phyloP scores from a whole-genome alignment of 2,797 vertebrate genomes.

The Philypnodon macrostomus region DNA sequence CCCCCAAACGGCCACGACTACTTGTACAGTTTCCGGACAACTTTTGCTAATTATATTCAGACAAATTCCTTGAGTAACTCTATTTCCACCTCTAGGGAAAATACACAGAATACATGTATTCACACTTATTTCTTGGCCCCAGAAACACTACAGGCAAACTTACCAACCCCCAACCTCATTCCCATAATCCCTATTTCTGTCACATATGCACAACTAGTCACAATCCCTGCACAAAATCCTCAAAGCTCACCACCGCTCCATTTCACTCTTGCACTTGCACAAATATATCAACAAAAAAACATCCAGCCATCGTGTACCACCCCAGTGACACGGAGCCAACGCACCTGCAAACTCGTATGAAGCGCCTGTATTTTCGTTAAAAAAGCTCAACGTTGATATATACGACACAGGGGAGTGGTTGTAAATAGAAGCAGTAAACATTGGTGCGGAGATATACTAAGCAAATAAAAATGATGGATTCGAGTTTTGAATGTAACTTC shows the following conservation, averaged over 20 bases:
- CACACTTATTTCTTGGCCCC: background rate
- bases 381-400: conserved; percentile 39
- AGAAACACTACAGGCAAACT: background rate
- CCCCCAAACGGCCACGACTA: too few relatives aligned
- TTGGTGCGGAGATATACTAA: conserved; percentile 33
- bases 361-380: conserved; percentile 36
- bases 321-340: conserved; percentile 19
- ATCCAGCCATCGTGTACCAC: conserved; percentile 4
- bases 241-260: conserved; percentile 14
- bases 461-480: conserved; percentile 59
- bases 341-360: conserved; percentile 34
- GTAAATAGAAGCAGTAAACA: conserved; percentile 40
- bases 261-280: background rate
- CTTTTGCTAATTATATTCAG: too few relatives aligned
- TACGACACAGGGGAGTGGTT: conserved; percentile 14
- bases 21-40: too few relatives aligned
- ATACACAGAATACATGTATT: too few relatives aligned
- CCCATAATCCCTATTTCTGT: conserved; percentile 38
- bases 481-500: conserved; percentile 46
- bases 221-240: conserved; percentile 36
- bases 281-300: conserved; percentile 1
- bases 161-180: conserved; percentile 14
- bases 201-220: conserved; percentile 29
- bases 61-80: too few relatives aligned
- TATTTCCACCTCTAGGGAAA: too few relatives aligned